A percentile compares a stretch with the other conserved stretches of the same genome.
phyloP scores from a whole-genome alignment of 2,888 invertebrate species.

The Papilio gigon region DNA sequence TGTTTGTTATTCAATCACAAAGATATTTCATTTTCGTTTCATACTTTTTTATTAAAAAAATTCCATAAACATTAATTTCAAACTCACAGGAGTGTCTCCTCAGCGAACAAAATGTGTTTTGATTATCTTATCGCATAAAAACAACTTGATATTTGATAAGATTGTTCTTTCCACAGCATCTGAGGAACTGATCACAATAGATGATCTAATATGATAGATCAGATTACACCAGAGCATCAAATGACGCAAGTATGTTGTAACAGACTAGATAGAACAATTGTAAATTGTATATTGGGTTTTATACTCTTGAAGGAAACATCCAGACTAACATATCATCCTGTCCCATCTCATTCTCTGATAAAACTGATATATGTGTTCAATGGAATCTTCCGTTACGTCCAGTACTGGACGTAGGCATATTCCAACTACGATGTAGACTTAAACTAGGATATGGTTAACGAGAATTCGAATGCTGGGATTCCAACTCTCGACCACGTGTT shows the following conservation, averaged over 20 bases:
- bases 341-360: neutral
- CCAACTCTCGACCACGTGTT: too few species aligned
- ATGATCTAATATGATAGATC: slow-evolving; percentile 2
- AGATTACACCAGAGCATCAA: neutral
- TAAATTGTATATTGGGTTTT: neutral
- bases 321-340: neutral
- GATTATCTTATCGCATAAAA: slow-evolving; percentile 8
- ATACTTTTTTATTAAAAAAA: neutral
- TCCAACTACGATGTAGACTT: too few species aligned
- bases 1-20: too few species aligned
- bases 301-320: neutral
- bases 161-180: slow-evolving; percentile 5
- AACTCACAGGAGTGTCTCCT: neutral
- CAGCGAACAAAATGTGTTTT: neutral
- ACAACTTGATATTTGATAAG: slow-evolving; percentile 6
- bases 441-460: too few species aligned
- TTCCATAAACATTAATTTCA: neutral
- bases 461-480: too few species aligned
- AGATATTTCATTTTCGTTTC: neutral
- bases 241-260: slow-evolving; percentile 10
- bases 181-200: slow-evolving; percentile 8
- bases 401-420: too few species aligned
- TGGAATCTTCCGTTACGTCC: too few species aligned
- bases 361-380: too few species aligned
- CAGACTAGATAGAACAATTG: neutral